These are phyloP conservation scores for Hypotaenidia philippensis DNA, from an alignment of 2,797 vertebrate genomes.

Conservation along the genomic window DNA sequence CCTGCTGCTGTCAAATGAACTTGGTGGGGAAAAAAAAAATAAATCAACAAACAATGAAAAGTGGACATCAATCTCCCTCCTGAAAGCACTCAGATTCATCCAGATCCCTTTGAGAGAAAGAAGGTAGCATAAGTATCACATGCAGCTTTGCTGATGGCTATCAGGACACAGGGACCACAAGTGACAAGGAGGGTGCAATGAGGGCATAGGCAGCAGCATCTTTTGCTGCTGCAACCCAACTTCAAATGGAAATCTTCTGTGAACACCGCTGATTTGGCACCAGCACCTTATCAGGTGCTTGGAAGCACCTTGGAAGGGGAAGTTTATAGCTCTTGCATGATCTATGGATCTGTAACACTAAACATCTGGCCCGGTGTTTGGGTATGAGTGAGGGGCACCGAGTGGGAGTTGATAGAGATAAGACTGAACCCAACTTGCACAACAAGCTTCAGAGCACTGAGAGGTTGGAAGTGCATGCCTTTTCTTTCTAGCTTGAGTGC, in stretches of 20 bases:
- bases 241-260: not conserved
- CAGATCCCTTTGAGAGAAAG: not conserved
- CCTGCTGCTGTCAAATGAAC: not conserved
- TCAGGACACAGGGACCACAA: not conserved
- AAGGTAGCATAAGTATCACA: accelerated
- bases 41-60: not conserved
- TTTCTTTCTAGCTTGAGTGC: not conserved
- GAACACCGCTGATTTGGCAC: not conserved
- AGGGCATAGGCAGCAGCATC: accelerated
- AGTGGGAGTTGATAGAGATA: accelerated
- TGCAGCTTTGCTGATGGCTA: not conserved
- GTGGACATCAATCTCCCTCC: not conserved
- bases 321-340: not conserved
- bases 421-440: not conserved
- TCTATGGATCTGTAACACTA: not conserved
- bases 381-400: not conserved
- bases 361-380: not conserved
- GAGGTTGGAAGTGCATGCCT: too few relatives aligned
- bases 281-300: not conserved
- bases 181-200: not conserved
- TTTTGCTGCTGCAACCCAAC: accelerated
- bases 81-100: not conserved
- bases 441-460: accelerated
- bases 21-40: not conserved
- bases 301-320: not conserved